phyloP scores from a whole-genome alignment of 1,140 invertebrate genomes.

The Rhyacophila brunnea region DNA sequence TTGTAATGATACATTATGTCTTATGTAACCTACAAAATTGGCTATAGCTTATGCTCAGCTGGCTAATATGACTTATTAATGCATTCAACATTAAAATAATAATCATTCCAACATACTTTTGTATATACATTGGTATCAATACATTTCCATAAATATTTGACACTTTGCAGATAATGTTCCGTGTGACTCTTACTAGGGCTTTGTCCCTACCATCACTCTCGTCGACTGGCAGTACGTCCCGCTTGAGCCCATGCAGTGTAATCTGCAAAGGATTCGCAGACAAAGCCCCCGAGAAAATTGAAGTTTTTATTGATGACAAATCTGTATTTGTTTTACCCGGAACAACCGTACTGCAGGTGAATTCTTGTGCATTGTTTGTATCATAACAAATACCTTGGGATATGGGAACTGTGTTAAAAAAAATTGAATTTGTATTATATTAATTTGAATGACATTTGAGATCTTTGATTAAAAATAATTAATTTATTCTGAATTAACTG shows the following conservation, averaged over 20 bases:
- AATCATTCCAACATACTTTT: not conserved
- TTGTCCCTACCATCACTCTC: conserved; percentile 42
- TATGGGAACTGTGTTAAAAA: too few species aligned
- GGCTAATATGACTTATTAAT: not conserved
- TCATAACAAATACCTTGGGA: too few species aligned
- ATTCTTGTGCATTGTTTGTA: too few species aligned
- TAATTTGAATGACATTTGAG: too few species aligned
- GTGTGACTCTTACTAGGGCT: conserved; percentile 56
- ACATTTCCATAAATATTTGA: not conserved
- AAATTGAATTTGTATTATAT: too few species aligned
- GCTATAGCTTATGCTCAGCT: not conserved
- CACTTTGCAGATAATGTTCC: conserved; percentile 53
- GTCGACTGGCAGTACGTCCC: conserved; percentile 43
- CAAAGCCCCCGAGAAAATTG: conserved; percentile 77
- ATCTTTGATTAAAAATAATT: too few species aligned
- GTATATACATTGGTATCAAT: not conserved
- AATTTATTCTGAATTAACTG: too few species aligned
- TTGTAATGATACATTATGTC: conserved; percentile 18
- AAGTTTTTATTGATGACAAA: conserved; percentile 98
- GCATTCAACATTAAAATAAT: not conserved
- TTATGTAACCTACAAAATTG: conserved; percentile 29
- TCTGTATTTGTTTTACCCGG: conserved; percentile 92
- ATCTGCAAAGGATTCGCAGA: conserved; percentile 47
- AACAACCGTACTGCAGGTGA: conserved; percentile 94
- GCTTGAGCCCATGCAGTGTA: conserved; percentile 44